Evolutionary conservation across 2,888 invertebrate genomes (phyloP).

Genomic region (Microplitis manilae): DNA sequence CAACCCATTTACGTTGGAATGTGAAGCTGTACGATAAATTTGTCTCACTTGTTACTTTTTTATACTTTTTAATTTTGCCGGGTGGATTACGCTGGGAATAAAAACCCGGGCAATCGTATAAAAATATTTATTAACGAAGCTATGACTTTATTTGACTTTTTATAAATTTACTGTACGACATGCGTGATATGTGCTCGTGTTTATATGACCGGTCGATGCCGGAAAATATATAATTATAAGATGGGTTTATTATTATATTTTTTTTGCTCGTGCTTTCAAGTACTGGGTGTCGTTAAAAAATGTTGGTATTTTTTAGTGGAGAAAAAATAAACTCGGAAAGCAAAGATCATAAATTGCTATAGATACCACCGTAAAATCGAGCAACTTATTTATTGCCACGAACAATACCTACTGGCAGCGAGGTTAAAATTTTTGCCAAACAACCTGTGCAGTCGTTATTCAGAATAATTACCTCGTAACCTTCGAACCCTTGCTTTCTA

Average conservation of each 20-base stretch:
- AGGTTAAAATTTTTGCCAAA: constrained; percentile 32
- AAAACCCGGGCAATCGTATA: background rate
- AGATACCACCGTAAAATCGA: constrained; percentile 24
- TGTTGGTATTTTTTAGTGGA: constrained; percentile 8
- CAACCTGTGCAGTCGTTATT: constrained; percentile 55
- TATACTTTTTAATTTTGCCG: background rate
- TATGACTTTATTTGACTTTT: constrained; percentile 1
- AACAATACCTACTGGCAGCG: background rate
- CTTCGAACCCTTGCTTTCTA: constrained; percentile 55
- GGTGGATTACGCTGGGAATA: background rate
- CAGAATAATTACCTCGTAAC: constrained; percentile 59
- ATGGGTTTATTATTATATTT: background rate
- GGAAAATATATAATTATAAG: background rate
- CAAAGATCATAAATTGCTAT: constrained; percentile 37
- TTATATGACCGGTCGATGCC: background rate
- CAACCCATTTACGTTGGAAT: constrained; percentile 54
- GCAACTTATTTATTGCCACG: background rate
- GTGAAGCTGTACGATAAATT: background rate
- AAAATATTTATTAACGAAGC: background rate
- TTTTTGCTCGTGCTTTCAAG: background rate
- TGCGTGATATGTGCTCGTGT: background rate
- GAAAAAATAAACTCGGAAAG: constrained; percentile 30
- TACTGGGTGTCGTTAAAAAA: constrained; percentile 18
- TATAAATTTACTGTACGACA: background rate
- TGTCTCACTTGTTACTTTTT: background rate